phyloP scores from a whole-genome alignment of 1,140 invertebrate species.

The Teleogryllus occipitalis region DNA sequence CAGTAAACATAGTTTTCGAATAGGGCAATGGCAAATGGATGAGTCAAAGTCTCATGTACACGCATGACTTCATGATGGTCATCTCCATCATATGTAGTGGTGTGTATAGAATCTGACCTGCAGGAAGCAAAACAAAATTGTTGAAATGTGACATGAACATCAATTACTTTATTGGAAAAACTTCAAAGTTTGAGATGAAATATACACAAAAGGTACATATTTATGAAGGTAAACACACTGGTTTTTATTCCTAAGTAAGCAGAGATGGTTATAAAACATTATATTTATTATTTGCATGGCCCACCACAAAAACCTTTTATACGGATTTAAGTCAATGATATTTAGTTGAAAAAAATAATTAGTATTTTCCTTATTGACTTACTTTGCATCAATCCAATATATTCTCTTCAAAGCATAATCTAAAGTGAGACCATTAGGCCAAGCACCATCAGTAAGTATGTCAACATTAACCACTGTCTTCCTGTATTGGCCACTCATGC shows the following conservation, averaged over 20 bases:
- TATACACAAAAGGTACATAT: not conserved
- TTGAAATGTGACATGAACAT: too few species aligned
- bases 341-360: not conserved
- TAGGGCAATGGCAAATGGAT: conserved; percentile 56
- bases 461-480: conserved; percentile 42
- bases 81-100: conserved; percentile 53
- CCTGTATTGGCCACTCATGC: conserved; percentile 49
- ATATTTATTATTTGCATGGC: too few species aligned
- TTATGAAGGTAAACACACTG: not conserved
- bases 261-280: too few species aligned
- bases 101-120: conserved; percentile 78
- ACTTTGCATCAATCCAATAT: conserved; percentile 63
- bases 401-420: conserved; percentile 49
- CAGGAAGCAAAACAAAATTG: conserved; percentile 19
- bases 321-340: too few species aligned
- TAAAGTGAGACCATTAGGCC: conserved; percentile 60
- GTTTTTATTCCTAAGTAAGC: too few species aligned
- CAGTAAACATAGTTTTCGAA: conserved; percentile 57
- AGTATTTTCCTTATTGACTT: not conserved
- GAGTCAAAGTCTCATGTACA: conserved; percentile 45
- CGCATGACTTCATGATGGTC: conserved; percentile 43
- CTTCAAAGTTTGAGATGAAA: not conserved
- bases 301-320: too few species aligned
- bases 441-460: conserved; percentile 45
- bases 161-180: too few species aligned